phyloP scores from a whole-genome alignment of 2,888 invertebrate genomes.

The Drosophila nigritarsus region DNA sequence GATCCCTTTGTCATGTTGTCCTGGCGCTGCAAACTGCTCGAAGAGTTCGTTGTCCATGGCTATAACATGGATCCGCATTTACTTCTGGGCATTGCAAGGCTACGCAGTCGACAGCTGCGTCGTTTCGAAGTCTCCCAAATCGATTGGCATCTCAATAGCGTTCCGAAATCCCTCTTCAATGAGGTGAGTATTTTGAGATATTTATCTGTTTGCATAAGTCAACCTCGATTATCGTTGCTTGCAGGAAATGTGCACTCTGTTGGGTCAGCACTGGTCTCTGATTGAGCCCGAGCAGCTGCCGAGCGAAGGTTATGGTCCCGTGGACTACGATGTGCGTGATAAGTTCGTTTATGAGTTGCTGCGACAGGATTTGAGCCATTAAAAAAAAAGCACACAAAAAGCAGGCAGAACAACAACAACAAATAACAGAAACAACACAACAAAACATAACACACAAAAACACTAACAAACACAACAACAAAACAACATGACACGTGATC shows the following conservation, averaged over 20 bases:
- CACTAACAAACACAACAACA: constrained; percentile 8
- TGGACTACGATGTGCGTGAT: constrained; percentile 83
- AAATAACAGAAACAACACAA: constrained; percentile 35
- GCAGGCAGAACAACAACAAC: constrained; percentile 29
- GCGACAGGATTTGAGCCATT: constrained; percentile 82
- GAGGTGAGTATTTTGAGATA: constrained; percentile 56
- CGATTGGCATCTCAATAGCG: constrained; percentile 70
- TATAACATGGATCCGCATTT: constrained; percentile 84
- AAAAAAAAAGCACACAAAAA: constrained; percentile 42
- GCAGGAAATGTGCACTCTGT: constrained; percentile 83
- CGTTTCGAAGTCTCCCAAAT: constrained; percentile 84
- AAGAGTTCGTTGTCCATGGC: constrained; percentile 86
- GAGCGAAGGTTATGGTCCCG: constrained; percentile 78
- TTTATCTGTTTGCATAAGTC: not conserved
- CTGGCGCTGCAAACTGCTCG: constrained; percentile 87
- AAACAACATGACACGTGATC: constrained; percentile 71
- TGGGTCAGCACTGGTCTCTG: constrained; percentile 84
- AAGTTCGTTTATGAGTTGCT: constrained; percentile 84
- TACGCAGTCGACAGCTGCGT: constrained; percentile 82
- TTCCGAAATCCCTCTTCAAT: constrained; percentile 70
- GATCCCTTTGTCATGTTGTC: constrained; percentile 88
- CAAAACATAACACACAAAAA: constrained; percentile 29
- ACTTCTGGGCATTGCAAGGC: constrained; percentile 84
- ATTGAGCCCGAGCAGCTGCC: constrained; percentile 78
- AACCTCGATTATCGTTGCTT: not conserved